phyloP scores from a whole-genome alignment of 1,140 invertebrate genomes.

The Lepidurus arcticus region DNA sequence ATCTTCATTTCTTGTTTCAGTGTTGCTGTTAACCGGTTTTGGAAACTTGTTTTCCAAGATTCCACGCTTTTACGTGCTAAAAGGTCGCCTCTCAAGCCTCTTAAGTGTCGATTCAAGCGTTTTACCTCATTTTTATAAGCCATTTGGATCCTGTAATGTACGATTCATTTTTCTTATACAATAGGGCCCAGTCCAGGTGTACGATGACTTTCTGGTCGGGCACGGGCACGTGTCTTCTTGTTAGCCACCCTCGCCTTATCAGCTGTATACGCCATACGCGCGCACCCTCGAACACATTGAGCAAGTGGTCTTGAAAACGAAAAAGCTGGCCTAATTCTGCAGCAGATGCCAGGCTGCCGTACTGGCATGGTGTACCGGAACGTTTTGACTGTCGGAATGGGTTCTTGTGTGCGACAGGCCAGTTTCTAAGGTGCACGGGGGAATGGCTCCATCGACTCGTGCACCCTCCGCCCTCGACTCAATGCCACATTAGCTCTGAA shows the following conservation, averaged over 20 bases:
- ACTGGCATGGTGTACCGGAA: neutral
- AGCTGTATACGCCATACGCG: neutral
- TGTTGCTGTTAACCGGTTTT: neutral
- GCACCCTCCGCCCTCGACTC: slow-evolving; percentile 9
- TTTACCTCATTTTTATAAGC: neutral
- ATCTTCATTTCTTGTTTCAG: neutral
- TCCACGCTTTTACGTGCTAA: neutral
- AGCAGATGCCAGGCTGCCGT: neutral
- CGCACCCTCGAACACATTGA: neutral
- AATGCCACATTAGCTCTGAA: slow-evolving; percentile 19
- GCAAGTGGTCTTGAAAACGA: neutral
- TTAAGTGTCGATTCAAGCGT: neutral
- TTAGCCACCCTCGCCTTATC: neutral
- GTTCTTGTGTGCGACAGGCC: neutral
- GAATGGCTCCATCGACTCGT: neutral
- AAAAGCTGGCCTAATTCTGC: slow-evolving; percentile 12
- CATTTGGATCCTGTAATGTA: neutral
- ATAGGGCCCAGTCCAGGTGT: neutral
- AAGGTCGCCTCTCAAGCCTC: neutral
- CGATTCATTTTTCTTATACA: neutral
- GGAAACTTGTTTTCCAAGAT: neutral
- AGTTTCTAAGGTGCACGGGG: neutral
- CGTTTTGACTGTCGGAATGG: slow-evolving; percentile 1
- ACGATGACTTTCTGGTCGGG: neutral
- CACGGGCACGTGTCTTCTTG: neutral